These are phyloP conservation scores for Ochotona curzoniae DNA, from an alignment of 2,113 vertebrate genomes.

Conservation along the genomic window DNA sequence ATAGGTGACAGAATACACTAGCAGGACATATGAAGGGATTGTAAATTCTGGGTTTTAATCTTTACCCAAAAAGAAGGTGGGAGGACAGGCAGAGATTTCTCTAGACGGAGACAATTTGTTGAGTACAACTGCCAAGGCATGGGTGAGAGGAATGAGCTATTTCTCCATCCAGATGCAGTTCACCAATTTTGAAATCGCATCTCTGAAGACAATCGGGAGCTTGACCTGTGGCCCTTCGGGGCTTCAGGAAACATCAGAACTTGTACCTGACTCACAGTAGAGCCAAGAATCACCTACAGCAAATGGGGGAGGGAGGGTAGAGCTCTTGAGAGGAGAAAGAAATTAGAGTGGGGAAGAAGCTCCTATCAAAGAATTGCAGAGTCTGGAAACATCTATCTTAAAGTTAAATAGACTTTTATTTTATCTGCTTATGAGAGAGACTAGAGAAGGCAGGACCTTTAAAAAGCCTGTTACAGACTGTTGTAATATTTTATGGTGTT, in stretches of 20 bases:
- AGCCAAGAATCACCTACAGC: too few relatives aligned
- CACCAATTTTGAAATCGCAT: fast-evolving
- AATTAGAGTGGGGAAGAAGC: background rate
- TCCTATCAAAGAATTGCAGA: too few relatives aligned
- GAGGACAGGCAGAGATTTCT: background rate
- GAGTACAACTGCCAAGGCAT: background rate
- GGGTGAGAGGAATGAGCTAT: background rate
- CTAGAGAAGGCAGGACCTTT: background rate
- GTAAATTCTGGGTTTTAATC: background rate
- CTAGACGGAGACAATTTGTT: background rate
- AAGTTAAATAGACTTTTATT: background rate
- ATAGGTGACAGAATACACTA: background rate
- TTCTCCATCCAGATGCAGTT: too few relatives aligned
- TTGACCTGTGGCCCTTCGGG: background rate
- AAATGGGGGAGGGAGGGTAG: background rate
- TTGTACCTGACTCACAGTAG: background rate
- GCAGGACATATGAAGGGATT: background rate
- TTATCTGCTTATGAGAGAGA: background rate
- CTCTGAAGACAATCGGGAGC: background rate
- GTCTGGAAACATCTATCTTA: background rate
- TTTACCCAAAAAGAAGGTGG: background rate
- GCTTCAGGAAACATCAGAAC: background rate
- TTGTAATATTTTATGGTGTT: background rate
- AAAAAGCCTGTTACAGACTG: fast-evolving
- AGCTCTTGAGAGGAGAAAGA: background rate